Conservation (phyloP, 2,797 vertebrate genomes). For the Myotis planiceps region DNA sequence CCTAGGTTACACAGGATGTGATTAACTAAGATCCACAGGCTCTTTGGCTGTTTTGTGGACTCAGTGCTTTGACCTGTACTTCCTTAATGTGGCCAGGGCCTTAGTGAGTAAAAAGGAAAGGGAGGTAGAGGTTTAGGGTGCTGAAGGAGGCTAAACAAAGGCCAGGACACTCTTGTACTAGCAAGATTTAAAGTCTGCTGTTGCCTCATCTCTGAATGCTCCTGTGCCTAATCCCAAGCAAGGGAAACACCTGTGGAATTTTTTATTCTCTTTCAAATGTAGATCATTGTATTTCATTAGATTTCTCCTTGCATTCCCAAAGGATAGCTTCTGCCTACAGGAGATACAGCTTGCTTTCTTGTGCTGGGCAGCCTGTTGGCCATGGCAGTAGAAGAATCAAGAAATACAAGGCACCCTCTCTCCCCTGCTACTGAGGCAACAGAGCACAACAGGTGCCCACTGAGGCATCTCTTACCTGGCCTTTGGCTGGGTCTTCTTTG, state of each 20-base stretch:
- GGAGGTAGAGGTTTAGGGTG: not conserved
- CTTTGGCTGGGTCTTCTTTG: slow-evolving; percentile 98
- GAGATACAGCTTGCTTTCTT: not conserved
- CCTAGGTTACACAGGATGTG: not conserved
- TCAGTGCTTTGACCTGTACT: not conserved
- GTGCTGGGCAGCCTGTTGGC: not conserved
- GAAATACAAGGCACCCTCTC: not conserved
- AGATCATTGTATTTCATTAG: slow-evolving; percentile 9
- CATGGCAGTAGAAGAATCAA: not conserved
- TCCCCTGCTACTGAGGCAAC: not conserved
- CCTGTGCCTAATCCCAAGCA: not conserved
- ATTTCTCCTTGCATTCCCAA: not conserved
- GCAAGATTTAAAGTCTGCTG: not conserved
- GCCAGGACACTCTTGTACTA: not conserved
- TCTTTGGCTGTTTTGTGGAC: not conserved
- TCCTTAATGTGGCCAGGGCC: not conserved
- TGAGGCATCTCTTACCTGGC: slow-evolving; percentile 90
- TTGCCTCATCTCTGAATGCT: not conserved
- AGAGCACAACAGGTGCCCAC: not conserved
- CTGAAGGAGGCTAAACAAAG: not conserved
- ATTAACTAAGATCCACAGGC: not conserved
- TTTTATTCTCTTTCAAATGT: slow-evolving; percentile 35
- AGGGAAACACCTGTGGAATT: not conserved
- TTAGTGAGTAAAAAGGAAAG: not conserved
- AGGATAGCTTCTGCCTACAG: not conserved